Evolutionary conservation across 2,888 invertebrate genomes (phyloP).

Genomic region (Tinea trinotella): DNA sequence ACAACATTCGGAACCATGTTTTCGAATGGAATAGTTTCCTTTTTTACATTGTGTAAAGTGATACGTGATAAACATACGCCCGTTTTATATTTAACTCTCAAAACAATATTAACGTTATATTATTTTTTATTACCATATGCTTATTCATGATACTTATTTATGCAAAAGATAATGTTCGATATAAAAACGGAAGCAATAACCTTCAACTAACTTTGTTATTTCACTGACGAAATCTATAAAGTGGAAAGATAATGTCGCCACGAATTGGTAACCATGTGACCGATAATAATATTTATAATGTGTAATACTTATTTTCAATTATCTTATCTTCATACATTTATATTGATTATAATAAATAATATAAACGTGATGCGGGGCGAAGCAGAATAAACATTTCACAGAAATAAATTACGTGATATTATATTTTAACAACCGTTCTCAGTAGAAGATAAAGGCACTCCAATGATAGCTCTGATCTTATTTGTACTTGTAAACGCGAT

Average conservation of each 20-base stretch:
- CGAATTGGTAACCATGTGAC: slow-evolving; percentile 13
- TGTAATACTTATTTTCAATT: slow-evolving; percentile 1
- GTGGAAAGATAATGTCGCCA: neutral
- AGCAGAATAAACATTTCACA: too few species aligned
- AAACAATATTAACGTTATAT: neutral
- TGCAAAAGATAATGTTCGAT: neutral
- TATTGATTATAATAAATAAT: slow-evolving; percentile 11
- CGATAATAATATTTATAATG: slow-evolving; percentile 1
- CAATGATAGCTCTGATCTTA: too few species aligned
- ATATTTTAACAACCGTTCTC: too few species aligned
- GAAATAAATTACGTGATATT: too few species aligned
- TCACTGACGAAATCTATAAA: slow-evolving; percentile 2
- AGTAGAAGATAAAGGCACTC: too few species aligned
- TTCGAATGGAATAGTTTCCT: neutral
- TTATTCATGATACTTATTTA: slow-evolving; percentile 5
- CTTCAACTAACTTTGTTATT: slow-evolving; percentile 7
- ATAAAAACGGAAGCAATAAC: slow-evolving; percentile 16
- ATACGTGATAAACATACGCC: neutral
- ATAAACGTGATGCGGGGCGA: neutral
- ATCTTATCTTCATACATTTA: slow-evolving; percentile 9
- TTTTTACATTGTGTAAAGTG: neutral
- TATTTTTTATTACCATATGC: neutral
- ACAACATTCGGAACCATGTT: neutral
- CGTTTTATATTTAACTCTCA: neutral
- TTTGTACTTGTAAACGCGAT: too few species aligned